Evolutionary conservation across 2,113 vertebrate species (phyloP).

Genomic region (Aix galericulata): DNA sequence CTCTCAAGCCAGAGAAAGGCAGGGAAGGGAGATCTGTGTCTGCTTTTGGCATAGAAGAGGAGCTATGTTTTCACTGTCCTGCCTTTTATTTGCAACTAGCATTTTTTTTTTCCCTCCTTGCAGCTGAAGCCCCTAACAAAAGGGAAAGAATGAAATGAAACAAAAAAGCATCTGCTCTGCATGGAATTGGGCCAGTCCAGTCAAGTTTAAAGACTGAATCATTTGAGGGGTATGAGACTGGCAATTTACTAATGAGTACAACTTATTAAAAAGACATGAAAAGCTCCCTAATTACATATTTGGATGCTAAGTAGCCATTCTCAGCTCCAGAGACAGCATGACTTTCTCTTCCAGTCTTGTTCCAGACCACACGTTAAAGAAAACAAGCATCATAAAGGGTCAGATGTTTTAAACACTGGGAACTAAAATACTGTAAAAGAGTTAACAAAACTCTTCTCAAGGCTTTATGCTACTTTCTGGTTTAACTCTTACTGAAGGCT

Average conservation of each 20-base stretch:
- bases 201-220: constrained; percentile 68
- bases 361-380: constrained; percentile 56
- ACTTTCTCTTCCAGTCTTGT: constrained; percentile 60
- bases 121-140: constrained; percentile 64
- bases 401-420: not conserved
- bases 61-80: constrained; percentile 51
- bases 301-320: constrained; percentile 62
- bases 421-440: constrained; percentile 7
- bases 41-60: constrained; percentile 28
- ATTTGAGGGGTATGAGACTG: constrained; percentile 52
- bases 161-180: constrained; percentile 63
- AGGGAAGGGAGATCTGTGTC: not conserved
- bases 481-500: not conserved
- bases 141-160: constrained; percentile 51
- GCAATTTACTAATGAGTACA: constrained; percentile 71
- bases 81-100: constrained; percentile 39
- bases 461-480: not conserved
- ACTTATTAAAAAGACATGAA: constrained; percentile 71
- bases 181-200: constrained; percentile 69
- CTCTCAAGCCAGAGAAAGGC: not conserved
- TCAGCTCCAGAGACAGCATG: constrained; percentile 46
- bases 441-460: not conserved
- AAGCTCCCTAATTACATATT: constrained; percentile 70
- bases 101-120: constrained; percentile 6
- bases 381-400: constrained; percentile 37